phyloP scores from a whole-genome alignment of 2,888 invertebrate species.

The Drosophila fungiperda region DNA sequence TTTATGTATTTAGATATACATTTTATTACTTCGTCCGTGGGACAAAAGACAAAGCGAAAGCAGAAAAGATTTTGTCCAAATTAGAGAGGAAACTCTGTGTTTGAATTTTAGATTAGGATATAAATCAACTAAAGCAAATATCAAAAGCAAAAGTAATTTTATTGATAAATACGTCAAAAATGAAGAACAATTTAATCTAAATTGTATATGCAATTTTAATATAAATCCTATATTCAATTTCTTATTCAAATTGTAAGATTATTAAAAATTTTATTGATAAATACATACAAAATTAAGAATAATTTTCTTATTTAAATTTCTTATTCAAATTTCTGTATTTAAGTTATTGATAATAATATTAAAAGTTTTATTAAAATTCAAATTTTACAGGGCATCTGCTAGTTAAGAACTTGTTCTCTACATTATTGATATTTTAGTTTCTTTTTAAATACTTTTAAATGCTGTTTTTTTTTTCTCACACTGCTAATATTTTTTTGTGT shows the following conservation, averaged over 20 bases:
- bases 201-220: neutral
- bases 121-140: neutral
- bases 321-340: neutral
- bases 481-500: conserved; percentile 32
- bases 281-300: too few relatives aligned
- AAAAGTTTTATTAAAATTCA: neutral
- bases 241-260: neutral
- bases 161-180: neutral
- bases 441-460: conserved; percentile 20
- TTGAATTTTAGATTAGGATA: neutral
- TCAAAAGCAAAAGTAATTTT: neutral
- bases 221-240: too few relatives aligned
- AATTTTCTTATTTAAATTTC: too few relatives aligned
- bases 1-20: neutral
- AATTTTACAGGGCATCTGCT: neutral
- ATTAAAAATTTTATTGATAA: neutral
- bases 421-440: neutral
- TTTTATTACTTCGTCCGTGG: neutral
- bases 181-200: neutral
- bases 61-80: neutral
- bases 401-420: neutral
- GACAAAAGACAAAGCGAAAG: neutral
- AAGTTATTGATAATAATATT: neutral
- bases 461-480: conserved; percentile 55
- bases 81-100: neutral